Evolutionary conservation across 2,797 vertebrate species (phyloP).

Genomic region (Pipistrellus pygmaeus): DNA sequence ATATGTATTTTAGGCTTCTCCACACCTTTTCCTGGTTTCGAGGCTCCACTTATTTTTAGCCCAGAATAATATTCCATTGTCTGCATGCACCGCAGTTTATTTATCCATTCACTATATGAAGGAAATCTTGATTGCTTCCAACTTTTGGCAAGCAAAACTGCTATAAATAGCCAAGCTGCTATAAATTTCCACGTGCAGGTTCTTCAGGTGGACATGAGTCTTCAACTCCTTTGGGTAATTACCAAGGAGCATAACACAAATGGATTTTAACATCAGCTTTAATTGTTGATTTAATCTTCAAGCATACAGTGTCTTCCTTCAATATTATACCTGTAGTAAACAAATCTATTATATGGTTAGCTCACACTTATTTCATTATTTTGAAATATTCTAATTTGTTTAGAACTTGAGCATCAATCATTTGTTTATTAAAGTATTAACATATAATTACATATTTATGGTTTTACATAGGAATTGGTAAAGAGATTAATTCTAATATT

Average conservation of each 20-base stretch:
- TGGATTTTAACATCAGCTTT: slow-evolving; percentile 23
- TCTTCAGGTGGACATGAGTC: background rate
- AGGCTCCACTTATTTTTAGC: background rate
- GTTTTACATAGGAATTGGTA: background rate
- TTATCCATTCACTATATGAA: background rate
- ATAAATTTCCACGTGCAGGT: background rate
- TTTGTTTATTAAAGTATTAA: slow-evolving; percentile 29
- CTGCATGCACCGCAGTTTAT: background rate
- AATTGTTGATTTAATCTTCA: slow-evolving; percentile 37
- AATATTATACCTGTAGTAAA: background rate
- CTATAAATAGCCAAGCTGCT: background rate
- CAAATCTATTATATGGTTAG: slow-evolving; percentile 17
- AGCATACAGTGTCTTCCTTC: background rate
- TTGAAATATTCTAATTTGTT: slow-evolving; percentile 54
- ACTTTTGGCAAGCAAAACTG: background rate
- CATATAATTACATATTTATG: background rate
- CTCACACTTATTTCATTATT: slow-evolving; percentile 45
- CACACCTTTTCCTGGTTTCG: background rate
- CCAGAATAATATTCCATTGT: background rate
- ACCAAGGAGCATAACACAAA: background rate
- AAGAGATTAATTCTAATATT: slow-evolving; percentile 1
- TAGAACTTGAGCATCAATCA: slow-evolving; percentile 35
- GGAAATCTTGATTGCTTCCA: background rate
- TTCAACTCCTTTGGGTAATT: background rate
- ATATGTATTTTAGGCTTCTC: background rate